Conservation (phyloP, 1,140 invertebrate species). For the Planococcus citri region DNA sequence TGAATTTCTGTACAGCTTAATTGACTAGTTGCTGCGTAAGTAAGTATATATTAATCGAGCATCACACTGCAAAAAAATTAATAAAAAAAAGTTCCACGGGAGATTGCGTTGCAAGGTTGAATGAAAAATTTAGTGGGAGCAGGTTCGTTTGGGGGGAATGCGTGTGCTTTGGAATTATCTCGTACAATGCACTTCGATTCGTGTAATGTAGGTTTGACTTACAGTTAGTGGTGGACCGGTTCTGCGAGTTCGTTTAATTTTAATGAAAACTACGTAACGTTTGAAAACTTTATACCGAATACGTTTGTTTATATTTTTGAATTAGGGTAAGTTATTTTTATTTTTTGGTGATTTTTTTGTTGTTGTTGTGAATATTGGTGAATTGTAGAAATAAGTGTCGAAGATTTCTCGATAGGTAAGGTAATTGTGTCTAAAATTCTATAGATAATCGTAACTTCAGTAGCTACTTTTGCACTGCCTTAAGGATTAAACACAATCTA, state of each 20-base stretch:
- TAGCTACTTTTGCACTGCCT: no score
- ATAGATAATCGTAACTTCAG: no score
- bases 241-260: not conserved
- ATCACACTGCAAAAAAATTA: not conserved
- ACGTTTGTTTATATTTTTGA: not conserved
- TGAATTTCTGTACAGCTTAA: no score
- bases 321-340: constrained; percentile 2
- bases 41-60: not conserved
- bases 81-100: not conserved
- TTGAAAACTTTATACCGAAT: not conserved
- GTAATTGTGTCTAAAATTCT: no score
- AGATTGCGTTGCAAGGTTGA: not conserved
- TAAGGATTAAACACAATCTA: no score
- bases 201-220: not conserved
- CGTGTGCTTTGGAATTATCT: not conserved
- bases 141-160: not conserved
- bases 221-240: not conserved
- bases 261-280: constrained; percentile 3
- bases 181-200: not conserved
- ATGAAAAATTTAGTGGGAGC: not conserved
- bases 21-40: no score
- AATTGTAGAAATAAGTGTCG: no score
- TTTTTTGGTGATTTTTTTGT: not conserved
- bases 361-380: no score
- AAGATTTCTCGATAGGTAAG: no score